Percentiles rank a stretch among this genome's conserved stretches.
phyloP scores from a whole-genome alignment of 2,113 vertebrate genomes.

The Bombycilla garrulus region DNA sequence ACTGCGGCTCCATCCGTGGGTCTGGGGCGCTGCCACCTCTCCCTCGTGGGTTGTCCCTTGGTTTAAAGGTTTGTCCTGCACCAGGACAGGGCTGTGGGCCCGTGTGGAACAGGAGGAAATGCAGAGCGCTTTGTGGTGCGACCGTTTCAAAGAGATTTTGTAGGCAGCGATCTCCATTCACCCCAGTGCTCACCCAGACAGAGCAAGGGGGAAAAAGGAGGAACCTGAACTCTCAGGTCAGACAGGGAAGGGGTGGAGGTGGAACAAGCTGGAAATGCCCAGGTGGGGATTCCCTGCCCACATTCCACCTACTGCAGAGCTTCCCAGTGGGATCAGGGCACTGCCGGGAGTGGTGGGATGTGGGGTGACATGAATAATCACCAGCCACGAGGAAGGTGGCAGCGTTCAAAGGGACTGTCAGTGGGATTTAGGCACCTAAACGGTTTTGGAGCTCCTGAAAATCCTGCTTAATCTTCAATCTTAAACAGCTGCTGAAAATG shows the following conservation, averaged over 20 bases:
- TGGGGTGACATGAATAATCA: background rate
- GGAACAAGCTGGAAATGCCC: background rate
- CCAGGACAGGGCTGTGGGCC: background rate
- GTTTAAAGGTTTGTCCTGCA: background rate
- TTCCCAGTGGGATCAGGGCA: background rate
- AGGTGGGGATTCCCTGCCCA: background rate
- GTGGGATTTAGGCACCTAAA: slow-evolving; percentile 12
- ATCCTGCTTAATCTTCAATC: background rate
- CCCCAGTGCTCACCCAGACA: accelerated
- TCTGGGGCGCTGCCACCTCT: accelerated
- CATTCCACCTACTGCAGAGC: accelerated
- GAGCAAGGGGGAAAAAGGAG: background rate
- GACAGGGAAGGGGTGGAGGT: background rate
- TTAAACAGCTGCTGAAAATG: background rate
- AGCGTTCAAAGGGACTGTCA: background rate
- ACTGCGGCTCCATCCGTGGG: accelerated
- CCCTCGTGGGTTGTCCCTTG: accelerated
- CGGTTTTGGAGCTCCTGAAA: background rate
- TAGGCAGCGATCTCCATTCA: background rate
- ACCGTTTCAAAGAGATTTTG: background rate
- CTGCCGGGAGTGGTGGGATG: background rate
- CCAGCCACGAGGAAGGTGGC: background rate
- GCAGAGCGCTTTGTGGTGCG: accelerated
- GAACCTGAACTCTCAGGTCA: background rate
- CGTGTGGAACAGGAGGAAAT: background rate